Conservation (phyloP, 2,888 invertebrate genomes). For the Pristionchus exspectatus region DNA sequence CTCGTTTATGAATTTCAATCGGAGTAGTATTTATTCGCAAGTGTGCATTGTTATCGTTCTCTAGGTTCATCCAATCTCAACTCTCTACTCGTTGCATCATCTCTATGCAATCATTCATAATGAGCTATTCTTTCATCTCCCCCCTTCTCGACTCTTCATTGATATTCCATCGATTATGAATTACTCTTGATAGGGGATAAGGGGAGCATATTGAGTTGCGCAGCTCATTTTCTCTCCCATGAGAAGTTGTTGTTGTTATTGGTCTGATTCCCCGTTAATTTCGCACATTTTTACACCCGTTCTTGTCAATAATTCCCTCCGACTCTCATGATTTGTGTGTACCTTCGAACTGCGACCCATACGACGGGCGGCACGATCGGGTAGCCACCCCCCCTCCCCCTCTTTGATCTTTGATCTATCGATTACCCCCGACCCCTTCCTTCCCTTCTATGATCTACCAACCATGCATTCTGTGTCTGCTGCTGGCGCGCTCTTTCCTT, state of each 20-base stretch:
- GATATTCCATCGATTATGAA: constrained; percentile 42
- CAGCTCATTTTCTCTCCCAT: constrained; percentile 38
- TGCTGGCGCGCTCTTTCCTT: constrained; percentile 33
- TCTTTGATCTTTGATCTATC: constrained; percentile 14
- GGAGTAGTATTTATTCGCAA: constrained; percentile 44
- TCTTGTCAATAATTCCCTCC: constrained; percentile 25
- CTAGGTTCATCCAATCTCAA: constrained; percentile 31
- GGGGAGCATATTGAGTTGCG: constrained; percentile 26
- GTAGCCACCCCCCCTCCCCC: constrained; percentile 5
- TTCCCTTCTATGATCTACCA: constrained; percentile 39
- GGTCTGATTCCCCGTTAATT: constrained; percentile 30
- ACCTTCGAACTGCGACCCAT: constrained; percentile 27
- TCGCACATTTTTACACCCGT: constrained; percentile 40
- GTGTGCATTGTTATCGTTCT: constrained; percentile 31
- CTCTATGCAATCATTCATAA: constrained; percentile 9
- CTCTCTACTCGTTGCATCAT: constrained; percentile 39
- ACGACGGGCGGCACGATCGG: constrained; percentile 5
- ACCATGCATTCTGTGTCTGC: constrained; percentile 47
- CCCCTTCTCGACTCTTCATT: constrained; percentile 28
- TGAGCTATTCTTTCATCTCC: constrained; percentile 21
- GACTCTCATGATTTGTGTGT: constrained; percentile 29
- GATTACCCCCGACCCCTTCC: background rate
- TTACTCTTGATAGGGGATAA: constrained; percentile 23
- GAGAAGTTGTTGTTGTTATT: constrained; percentile 52
- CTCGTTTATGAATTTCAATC: background rate